phyloP scores from a whole-genome alignment of 2,113 vertebrate genomes.

The Sylvietta virens region DNA sequence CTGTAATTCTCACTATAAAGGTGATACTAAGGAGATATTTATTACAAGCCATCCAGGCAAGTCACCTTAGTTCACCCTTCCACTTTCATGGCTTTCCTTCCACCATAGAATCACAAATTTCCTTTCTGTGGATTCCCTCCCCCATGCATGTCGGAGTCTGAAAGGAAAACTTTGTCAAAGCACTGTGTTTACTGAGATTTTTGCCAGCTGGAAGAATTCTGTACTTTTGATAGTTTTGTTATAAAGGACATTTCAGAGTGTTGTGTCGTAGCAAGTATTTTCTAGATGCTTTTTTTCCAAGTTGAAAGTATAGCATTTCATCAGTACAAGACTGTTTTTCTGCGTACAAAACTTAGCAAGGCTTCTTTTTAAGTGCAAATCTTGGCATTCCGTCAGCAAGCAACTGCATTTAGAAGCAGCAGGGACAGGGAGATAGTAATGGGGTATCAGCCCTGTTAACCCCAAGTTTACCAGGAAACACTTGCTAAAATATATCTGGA shows the following conservation, averaged over 20 bases:
- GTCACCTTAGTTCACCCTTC: constrained; percentile 29
- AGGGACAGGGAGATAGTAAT: neutral
- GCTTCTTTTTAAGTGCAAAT: constrained; percentile 24
- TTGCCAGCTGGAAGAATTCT: neutral
- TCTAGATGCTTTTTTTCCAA: neutral
- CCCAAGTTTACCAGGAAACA: neutral
- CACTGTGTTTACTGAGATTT: constrained; percentile 24
- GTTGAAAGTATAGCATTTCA: neutral
- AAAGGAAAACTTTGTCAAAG: constrained; percentile 32
- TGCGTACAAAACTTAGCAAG: neutral
- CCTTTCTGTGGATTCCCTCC: neutral
- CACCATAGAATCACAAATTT: constrained; percentile 6
- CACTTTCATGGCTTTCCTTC: neutral
- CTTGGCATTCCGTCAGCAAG: constrained; percentile 6
- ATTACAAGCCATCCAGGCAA: neutral
- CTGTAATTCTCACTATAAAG: neutral
- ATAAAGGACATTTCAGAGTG: neutral
- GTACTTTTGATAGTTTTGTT: neutral
- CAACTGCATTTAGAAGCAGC: neutral
- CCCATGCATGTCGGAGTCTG: neutral
- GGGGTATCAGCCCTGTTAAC: neutral
- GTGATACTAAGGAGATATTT: neutral
- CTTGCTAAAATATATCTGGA: neutral
- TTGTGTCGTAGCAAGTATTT: neutral
- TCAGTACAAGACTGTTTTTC: constrained; percentile 2